Conservation (phyloP, 2,113 vertebrate species). For the Heloderma charlesbogerti region DNA sequence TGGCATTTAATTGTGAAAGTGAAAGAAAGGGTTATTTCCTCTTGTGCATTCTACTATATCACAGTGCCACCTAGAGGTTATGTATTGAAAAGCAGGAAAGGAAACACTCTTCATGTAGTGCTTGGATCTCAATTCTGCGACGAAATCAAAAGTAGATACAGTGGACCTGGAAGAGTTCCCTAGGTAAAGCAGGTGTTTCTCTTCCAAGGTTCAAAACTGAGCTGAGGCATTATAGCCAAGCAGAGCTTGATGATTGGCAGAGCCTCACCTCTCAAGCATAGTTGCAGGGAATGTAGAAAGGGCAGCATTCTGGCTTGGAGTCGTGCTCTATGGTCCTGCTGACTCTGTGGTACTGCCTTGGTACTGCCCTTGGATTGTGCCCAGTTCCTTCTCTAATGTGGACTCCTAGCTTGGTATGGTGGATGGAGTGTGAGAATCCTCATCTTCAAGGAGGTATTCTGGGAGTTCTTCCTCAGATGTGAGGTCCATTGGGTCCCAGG, state of each 20-base stretch:
- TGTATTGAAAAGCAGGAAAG: too few species aligned
- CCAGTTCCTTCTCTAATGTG: not conserved
- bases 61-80: too few species aligned
- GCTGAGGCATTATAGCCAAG: not conserved
- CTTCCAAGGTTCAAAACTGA: not conserved
- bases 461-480: not conserved
- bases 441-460: not conserved
- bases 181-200: not conserved
- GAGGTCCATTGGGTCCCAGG: not conserved
- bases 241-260: not conserved
- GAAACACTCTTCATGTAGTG: too few species aligned
- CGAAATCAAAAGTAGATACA: too few species aligned
- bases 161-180: too few species aligned
- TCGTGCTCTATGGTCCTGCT: not conserved
- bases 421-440: not conserved
- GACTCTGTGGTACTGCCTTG: too few species aligned
- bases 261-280: not conserved
- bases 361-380: not conserved
- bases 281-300: not conserved
- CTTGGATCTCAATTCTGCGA: too few species aligned
- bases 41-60: too few species aligned
- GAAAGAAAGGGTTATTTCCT: too few species aligned
- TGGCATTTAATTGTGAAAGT: too few species aligned
- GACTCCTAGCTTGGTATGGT: not conserved
- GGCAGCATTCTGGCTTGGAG: not conserved